These are phyloP conservation scores for Temnopleurus reevesii DNA, from an alignment of 53 echinoderm and acorn worm species.

Conservation along the genomic window DNA sequence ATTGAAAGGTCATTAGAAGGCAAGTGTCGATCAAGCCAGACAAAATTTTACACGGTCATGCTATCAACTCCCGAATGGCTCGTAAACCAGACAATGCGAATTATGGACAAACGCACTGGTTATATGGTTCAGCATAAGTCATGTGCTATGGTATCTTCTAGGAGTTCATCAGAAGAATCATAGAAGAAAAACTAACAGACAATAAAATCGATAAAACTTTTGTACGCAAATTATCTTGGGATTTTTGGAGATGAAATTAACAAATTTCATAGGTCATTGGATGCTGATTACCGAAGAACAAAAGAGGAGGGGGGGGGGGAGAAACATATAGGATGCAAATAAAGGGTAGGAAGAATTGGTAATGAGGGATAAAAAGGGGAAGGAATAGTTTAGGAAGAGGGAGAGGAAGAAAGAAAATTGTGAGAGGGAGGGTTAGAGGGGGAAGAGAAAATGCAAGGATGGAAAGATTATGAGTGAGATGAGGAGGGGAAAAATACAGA, in stretches of 20 bases:
- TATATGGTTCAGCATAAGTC: background rate
- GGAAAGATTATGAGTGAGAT: background rate
- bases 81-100: background rate
- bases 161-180: background rate
- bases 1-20: background rate
- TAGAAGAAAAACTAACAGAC: slow-evolving; percentile 1
- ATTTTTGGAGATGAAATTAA: background rate
- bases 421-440: background rate
- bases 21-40: background rate
- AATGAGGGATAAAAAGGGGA: background rate
- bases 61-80: background rate
- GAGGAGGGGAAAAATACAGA: background rate
- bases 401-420: background rate
- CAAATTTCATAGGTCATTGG: background rate
- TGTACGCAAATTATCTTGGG: background rate
- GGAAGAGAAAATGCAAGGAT: background rate
- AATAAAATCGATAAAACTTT: slow-evolving; percentile 30
- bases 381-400: background rate
- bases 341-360: background rate
- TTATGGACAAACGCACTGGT: background rate
- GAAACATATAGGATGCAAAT: background rate
- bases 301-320: no score
- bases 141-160: slow-evolving; percentile 13
- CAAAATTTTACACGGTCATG: background rate
- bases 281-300: background rate